A percentile compares a stretch with the other conserved stretches of the same genome.
These are phyloP conservation scores for Dichetophora obliterata DNA, from an alignment of 2,888 invertebrate species.

Conservation along the genomic window DNA sequence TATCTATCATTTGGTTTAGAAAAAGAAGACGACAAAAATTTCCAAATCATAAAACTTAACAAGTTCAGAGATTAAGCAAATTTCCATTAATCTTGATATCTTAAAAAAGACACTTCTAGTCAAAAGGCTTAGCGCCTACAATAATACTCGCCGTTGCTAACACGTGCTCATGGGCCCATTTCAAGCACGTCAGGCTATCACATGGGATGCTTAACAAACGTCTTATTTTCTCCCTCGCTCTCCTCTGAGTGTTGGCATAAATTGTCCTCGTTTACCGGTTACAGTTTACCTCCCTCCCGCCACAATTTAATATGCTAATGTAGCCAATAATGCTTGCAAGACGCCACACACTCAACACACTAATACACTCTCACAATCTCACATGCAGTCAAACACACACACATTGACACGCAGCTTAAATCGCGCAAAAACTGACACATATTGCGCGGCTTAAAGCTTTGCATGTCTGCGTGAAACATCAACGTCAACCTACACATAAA, in stretches of 20 bases:
- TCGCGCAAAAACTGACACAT: no score
- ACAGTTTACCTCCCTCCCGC: neutral
- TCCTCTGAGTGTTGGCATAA: neutral
- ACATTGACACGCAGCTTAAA: neutral
- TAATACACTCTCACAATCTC: slow-evolving; percentile 41
- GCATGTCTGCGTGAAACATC: neutral
- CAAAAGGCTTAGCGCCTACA: no score
- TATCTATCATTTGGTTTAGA: no score
- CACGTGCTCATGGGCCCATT: no score
- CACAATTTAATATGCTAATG: slow-evolving; percentile 24
- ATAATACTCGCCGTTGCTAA: no score
- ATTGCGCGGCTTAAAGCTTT: no score
- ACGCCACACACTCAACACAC: slow-evolving; percentile 42
- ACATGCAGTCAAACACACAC: slow-evolving; percentile 19
- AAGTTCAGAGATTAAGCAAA: no score
- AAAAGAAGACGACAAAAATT: no score
- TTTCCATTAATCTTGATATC: no score
- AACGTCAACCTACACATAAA: neutral
- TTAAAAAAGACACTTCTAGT: no score
- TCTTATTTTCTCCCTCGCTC: neutral
- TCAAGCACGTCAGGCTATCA: no score
- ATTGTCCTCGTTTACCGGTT: neutral
- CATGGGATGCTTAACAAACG: neutral
- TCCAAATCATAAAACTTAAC: no score
- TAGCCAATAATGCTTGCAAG: slow-evolving; percentile 50